phyloP scores from a whole-genome alignment of 1,140 invertebrate genomes.

The Ectropis grisescens region DNA sequence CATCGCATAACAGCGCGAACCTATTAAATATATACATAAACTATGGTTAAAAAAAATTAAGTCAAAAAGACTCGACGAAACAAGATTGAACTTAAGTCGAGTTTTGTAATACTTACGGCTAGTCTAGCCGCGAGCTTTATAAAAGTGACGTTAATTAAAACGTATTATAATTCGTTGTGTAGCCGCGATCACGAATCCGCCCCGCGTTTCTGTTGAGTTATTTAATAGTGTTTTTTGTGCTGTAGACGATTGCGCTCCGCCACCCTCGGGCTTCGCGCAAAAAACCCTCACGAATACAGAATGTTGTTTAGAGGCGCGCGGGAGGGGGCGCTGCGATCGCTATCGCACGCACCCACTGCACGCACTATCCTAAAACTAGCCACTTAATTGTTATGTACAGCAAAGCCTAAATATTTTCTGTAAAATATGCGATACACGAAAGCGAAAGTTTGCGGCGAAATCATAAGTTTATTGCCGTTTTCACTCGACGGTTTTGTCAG shows the following conservation, averaged over 20 bases:
- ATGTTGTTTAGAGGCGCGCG: conserved; percentile 56
- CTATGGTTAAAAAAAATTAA: too few relatives aligned
- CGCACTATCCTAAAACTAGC: conserved; percentile 61
- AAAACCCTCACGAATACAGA: conserved; percentile 63
- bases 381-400: conserved; percentile 60
- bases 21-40: too few relatives aligned
- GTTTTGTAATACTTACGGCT: too few relatives aligned
- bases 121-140: too few relatives aligned
- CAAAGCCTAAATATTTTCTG: conserved; percentile 16
- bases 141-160: conserved; percentile 57
- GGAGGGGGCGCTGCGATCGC: conserved; percentile 50
- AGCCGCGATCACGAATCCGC: conserved; percentile 59
- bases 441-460: conserved; percentile 16
- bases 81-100: too few relatives aligned
- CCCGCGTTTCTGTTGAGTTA: conserved; percentile 63
- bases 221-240: conserved; percentile 68
- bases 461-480: conserved; percentile 1
- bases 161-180: conserved; percentile 38
- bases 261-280: conserved; percentile 63
- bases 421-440: conserved; percentile 13
- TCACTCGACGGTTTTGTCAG: not conserved
- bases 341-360: conserved; percentile 66
- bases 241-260: conserved; percentile 58
- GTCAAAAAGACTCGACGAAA: too few relatives aligned
- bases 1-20: too few relatives aligned